Conservation (phyloP, 2,797 vertebrate species). For the Buphagus erythrorhynchus region DNA sequence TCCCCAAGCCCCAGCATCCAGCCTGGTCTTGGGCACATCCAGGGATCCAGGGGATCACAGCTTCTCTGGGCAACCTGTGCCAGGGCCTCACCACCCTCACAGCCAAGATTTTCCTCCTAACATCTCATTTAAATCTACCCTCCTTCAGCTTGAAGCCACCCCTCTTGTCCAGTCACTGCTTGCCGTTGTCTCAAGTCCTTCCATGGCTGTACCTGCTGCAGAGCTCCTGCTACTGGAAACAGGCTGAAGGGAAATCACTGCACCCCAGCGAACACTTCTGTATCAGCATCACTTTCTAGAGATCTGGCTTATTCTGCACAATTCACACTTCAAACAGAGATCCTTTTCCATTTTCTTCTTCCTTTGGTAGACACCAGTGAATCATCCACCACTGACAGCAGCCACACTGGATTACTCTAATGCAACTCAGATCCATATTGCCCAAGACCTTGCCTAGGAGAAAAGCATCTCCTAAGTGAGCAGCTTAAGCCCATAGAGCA, state of each 20-base stretch:
- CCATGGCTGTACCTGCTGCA: neutral
- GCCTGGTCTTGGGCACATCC: rapidly evolving
- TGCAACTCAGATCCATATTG: neutral
- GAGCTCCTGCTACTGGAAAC: neutral
- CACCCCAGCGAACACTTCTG: rapidly evolving
- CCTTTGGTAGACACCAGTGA: neutral
- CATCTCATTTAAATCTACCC: neutral
- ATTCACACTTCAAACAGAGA: neutral
- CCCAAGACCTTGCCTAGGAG: neutral
- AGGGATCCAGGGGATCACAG: neutral
- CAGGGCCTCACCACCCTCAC: rapidly evolving
- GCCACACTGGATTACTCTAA: neutral
- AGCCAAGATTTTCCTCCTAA: neutral
- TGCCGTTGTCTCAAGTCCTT: too few relatives aligned
- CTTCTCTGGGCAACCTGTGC: neutral
- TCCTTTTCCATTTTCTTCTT: neutral
- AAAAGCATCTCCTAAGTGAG: neutral
- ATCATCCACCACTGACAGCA: neutral
- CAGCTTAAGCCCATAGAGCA: neutral
- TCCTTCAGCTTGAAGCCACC: neutral
- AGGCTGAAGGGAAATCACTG: neutral
- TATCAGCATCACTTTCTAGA: neutral
- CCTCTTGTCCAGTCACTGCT: neutral
- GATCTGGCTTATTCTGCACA: neutral
- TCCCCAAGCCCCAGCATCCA: neutral